Evolutionary conservation across 2,888 invertebrate genomes (phyloP).

Genomic region (Baronia brevicornis): DNA sequence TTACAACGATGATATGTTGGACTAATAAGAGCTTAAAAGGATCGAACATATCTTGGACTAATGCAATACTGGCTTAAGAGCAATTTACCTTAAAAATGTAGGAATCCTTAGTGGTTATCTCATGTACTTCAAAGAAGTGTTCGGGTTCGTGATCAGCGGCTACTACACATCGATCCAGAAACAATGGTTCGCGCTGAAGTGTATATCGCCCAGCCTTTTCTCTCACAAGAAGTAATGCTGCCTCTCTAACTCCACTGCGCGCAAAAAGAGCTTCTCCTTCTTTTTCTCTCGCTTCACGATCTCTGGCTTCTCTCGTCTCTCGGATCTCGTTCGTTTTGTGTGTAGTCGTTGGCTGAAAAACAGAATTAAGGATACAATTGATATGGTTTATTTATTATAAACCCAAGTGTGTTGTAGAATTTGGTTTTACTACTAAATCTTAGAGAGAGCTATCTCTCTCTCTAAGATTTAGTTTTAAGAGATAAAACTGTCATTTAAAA

Average conservation of each 20-base stretch:
- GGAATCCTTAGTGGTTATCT: conserved; percentile 93
- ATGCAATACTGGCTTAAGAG: no score
- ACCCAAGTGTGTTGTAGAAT: no score
- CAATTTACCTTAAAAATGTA: conserved; percentile 91
- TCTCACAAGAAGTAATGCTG: conserved; percentile 89
- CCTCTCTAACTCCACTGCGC: conserved; percentile 87
- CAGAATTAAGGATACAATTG: conserved; percentile 5
- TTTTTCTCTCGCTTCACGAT: conserved; percentile 58
- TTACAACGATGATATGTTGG: no score
- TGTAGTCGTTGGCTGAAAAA: conserved; percentile 79
- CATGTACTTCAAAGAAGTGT: conserved; percentile 96
- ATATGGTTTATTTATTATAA: background rate
- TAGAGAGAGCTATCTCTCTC: no score
- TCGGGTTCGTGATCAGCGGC: conserved; percentile 93
- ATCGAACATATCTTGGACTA: no score
- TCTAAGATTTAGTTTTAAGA: no score
- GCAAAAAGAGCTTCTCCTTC: conserved; percentile 78
- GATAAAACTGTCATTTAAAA: no score
- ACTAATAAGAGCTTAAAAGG: no score
- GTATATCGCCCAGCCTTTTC: conserved; percentile 94
- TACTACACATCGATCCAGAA: conserved; percentile 93
- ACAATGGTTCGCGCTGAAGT: conserved; percentile 90
- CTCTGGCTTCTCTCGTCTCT: conserved; percentile 60
- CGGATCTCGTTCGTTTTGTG: conserved; percentile 81
- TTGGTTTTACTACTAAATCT: no score